phyloP scores from a whole-genome alignment of 2,113 vertebrate species.

The Penelope pileata region DNA sequence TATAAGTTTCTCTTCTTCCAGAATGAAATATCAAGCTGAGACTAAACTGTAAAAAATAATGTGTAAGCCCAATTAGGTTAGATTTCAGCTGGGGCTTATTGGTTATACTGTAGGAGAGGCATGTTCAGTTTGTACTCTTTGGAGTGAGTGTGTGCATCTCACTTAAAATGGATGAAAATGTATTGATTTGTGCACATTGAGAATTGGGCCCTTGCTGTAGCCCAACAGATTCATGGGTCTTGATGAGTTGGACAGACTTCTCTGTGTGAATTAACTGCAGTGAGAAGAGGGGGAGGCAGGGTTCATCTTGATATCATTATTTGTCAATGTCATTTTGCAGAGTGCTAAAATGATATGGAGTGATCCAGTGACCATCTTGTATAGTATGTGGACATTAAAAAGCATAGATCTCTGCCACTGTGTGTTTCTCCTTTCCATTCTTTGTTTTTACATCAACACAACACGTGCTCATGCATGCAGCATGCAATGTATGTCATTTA shows the following conservation, averaged over 20 bases:
- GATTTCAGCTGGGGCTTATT: not conserved
- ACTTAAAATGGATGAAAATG: not conserved
- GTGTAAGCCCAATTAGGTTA: not conserved
- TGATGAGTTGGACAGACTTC: rapidly evolving
- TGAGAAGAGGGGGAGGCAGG: too few relatives aligned
- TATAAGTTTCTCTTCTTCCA: not conserved
- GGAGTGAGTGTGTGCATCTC: not conserved
- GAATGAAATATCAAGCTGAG: not conserved
- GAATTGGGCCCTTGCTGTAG: not conserved
- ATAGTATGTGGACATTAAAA: rapidly evolving
- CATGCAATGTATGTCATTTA: rapidly evolving
- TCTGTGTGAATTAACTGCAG: not conserved
- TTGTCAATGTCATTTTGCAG: not conserved
- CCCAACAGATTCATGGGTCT: not conserved
- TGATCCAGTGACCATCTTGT: not conserved
- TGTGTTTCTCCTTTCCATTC: rapidly evolving
- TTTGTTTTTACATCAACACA: not conserved
- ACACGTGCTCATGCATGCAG: rapidly evolving
- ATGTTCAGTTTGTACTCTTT: not conserved
- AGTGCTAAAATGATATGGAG: not conserved
- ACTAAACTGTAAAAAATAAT: not conserved
- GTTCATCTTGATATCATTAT: rapidly evolving
- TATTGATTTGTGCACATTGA: not conserved
- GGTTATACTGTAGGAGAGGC: not conserved
- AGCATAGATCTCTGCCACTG: rapidly evolving